These are phyloP conservation scores for Ethmia dodecea DNA, from an alignment of 2,888 invertebrate genomes.

Conservation along the genomic window DNA sequence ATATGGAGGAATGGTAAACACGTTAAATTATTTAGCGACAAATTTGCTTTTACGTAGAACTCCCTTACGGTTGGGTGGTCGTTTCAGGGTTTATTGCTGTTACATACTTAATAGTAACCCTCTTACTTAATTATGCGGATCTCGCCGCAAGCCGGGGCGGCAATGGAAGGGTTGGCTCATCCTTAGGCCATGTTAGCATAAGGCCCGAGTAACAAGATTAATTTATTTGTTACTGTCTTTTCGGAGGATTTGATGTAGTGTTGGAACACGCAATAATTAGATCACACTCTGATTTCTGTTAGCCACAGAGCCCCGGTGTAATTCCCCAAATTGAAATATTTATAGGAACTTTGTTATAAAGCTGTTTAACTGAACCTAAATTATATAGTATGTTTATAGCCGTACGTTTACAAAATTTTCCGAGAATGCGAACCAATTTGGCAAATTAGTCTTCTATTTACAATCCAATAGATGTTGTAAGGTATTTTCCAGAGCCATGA, in stretches of 20 bases:
- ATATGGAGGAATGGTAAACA: constrained; percentile 25
- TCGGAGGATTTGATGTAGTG: constrained; percentile 26
- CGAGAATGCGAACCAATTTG: too few species aligned
- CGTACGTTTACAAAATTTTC: too few species aligned
- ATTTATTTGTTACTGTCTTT: constrained; percentile 53
- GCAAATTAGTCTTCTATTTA: constrained; percentile 5
- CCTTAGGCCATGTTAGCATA: constrained; percentile 48
- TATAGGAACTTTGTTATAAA: too few species aligned
- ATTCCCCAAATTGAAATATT: too few species aligned
- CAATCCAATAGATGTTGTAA: too few species aligned
- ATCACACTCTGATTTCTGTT: constrained; percentile 1
- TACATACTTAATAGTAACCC: constrained; percentile 70
- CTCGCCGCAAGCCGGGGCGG: constrained; percentile 41
- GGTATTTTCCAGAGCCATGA: constrained; percentile 21
- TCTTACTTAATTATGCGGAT: constrained; percentile 71
- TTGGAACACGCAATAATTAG: neutral
- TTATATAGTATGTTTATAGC: too few species aligned
- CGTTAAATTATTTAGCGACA: constrained; percentile 44
- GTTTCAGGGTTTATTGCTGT: constrained; percentile 59
- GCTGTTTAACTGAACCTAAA: too few species aligned
- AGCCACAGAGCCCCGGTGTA: too few species aligned
- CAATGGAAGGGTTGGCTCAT: constrained; percentile 42
- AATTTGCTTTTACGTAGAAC: constrained; percentile 50
- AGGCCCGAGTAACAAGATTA: constrained; percentile 54
- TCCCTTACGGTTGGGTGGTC: constrained; percentile 42